Percentiles rank a stretch among this genome's conserved stretches.
Conservation (phyloP, 2,797 vertebrate genomes). For the Gymnopithys bicolor region DNA sequence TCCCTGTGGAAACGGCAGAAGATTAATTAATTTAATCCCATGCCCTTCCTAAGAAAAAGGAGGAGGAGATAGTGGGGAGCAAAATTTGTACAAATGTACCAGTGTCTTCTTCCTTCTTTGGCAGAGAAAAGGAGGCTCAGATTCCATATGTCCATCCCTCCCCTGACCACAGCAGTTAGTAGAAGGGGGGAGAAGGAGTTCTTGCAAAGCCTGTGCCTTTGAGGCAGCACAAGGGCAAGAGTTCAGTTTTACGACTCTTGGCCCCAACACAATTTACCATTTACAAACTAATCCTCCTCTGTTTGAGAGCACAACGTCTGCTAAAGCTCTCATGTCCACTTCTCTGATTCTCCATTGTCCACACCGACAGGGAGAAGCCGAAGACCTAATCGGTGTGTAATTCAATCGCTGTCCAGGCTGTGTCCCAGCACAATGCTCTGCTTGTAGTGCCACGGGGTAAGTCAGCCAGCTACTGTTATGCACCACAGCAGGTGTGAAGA, state of each 20-base stretch:
- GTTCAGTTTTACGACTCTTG: constrained; percentile 67
- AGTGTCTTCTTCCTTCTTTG: background rate
- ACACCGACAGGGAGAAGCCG: constrained; percentile 57
- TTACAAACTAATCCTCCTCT: constrained; percentile 72
- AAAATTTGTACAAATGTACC: background rate
- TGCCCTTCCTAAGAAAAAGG: background rate
- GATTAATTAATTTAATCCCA: background rate
- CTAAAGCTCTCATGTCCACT: constrained; percentile 69
- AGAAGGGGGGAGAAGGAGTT: background rate
- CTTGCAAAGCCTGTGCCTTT: constrained; percentile 41
- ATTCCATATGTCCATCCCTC: background rate
- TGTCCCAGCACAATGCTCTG: constrained; percentile 78
- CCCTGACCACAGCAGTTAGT: background rate
- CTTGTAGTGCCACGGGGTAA: constrained; percentile 78
- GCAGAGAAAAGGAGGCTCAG: background rate
- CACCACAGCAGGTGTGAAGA: constrained; percentile 85
- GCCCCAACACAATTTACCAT: constrained; percentile 73
- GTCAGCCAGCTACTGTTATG: constrained; percentile 80
- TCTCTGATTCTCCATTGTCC: constrained; percentile 74
- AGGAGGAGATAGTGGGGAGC: background rate
- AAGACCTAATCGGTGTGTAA: constrained; percentile 78
- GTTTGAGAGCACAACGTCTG: constrained; percentile 65
- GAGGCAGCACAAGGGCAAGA: constrained; percentile 62
- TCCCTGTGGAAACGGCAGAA: constrained; percentile 10
- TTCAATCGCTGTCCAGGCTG: constrained; percentile 75